These are phyloP conservation scores for Hemicrepidius hirtus DNA, from an alignment of 2,888 invertebrate genomes.

Conservation along the genomic window DNA sequence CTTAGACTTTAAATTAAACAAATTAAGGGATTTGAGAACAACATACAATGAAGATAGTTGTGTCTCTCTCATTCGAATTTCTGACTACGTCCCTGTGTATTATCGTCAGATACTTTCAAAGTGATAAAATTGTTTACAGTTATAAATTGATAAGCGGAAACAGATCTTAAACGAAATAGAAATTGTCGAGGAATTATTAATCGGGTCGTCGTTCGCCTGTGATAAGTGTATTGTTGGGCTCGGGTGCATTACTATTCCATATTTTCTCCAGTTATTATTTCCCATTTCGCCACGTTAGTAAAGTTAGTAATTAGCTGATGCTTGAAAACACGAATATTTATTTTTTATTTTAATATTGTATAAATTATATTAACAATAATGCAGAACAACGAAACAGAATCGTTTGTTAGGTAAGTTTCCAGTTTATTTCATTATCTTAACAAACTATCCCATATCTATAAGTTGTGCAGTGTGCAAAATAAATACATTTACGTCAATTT, in stretches of 20 bases:
- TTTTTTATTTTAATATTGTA: background rate
- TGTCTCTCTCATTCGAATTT: background rate
- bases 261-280: slow-evolving; percentile 6
- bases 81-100: background rate
- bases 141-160: slow-evolving; percentile 8
- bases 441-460: background rate
- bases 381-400: slow-evolving; percentile 5
- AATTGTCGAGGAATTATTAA: slow-evolving; percentile 22
- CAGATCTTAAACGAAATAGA: slow-evolving; percentile 20
- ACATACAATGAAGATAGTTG: no score
- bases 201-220: slow-evolving; percentile 30
- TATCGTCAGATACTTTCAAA: slow-evolving; percentile 11
- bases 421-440: background rate
- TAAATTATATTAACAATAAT: background rate
- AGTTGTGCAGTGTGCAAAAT: background rate
- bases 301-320: background rate
- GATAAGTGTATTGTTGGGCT: slow-evolving; percentile 55
- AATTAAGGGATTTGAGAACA: no score
- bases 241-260: slow-evolving; percentile 58
- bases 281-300: slow-evolving; percentile 6
- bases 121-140: slow-evolving; percentile 22
- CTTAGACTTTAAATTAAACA: no score
- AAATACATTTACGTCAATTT: no score
- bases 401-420: slow-evolving; percentile 4
- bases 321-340: background rate